Evolutionary conservation across 1,140 invertebrate species (phyloP).

Genomic region (Lucilia sericata): DNA sequence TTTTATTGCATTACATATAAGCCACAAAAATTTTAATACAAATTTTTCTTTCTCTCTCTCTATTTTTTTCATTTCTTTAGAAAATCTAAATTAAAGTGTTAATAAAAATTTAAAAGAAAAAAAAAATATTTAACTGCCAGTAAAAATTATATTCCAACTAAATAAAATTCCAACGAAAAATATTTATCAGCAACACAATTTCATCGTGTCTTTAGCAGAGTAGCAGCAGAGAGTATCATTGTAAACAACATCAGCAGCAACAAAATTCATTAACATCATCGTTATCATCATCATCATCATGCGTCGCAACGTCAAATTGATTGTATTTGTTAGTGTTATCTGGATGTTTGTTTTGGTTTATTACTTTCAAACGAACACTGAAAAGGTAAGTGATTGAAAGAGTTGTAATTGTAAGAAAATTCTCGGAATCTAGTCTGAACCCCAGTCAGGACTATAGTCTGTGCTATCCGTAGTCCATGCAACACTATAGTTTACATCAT

Average conservation of each 20-base stretch:
- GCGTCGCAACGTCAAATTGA: conserved; percentile 66
- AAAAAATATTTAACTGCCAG: conserved; percentile 22
- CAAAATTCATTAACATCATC: conserved; percentile 30
- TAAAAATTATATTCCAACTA: neutral
- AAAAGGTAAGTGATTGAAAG: conserved; percentile 58
- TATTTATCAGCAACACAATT: neutral
- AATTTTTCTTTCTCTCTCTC: conserved; percentile 2
- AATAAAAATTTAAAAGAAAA: neutral
- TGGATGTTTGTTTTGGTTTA: conserved; percentile 68
- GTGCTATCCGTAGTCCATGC: no score
- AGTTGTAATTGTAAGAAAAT: no score
- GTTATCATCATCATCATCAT: conserved; percentile 54
- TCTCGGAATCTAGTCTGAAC: no score
- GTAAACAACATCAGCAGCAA: neutral
- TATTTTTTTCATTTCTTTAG: neutral
- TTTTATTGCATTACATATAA: neutral
- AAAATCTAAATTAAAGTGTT: conserved; percentile 17
- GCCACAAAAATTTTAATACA: neutral
- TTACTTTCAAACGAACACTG: conserved; percentile 66
- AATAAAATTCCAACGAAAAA: neutral
- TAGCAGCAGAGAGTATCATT: no score
- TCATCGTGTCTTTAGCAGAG: neutral
- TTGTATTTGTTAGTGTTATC: conserved; percentile 66
- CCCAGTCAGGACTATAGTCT: no score
- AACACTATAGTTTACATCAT: no score